These are phyloP conservation scores for Gila robusta DNA, from an alignment of 2,797 vertebrate genomes.

Conservation along the genomic window DNA sequence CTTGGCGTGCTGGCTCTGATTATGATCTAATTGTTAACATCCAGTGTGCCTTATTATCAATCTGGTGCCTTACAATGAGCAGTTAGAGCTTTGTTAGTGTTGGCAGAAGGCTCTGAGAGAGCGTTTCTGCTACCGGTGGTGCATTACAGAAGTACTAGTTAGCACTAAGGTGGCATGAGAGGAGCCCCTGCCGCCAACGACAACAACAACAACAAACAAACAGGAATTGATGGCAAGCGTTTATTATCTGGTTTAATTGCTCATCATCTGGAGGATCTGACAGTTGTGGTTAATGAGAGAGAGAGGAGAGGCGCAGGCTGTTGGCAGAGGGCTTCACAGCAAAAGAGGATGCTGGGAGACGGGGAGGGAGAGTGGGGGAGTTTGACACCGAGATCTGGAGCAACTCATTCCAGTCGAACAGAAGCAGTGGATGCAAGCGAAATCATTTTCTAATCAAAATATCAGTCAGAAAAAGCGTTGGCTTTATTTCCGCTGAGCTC, in stretches of 20 bases:
- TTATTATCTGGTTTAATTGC: constrained; percentile 90
- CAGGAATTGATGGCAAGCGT: constrained; percentile 86
- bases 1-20: constrained; percentile 89
- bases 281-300: constrained; percentile 89
- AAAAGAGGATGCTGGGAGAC: constrained; percentile 31
- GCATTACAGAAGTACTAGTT: constrained; percentile 85
- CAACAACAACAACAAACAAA: constrained; percentile 78
- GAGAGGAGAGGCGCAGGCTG: constrained; percentile 76
- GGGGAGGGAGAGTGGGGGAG: constrained; percentile 12
- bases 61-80: constrained; percentile 68
- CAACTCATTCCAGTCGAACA: constrained; percentile 65
- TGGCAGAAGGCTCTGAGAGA: constrained; percentile 70
- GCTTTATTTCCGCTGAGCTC: constrained; percentile 62
- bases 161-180: constrained; percentile 82
- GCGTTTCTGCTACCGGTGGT: constrained; percentile 70
- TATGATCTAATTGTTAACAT: constrained; percentile 92
- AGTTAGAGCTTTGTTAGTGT: constrained; percentile 74
- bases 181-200: constrained; percentile 72
- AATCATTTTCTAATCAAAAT: constrained; percentile 67
- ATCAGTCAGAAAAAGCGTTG: constrained; percentile 48
- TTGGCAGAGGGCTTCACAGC: constrained; percentile 77
- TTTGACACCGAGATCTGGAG: constrained; percentile 59
- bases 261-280: constrained; percentile 88
- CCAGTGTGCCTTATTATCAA: constrained; percentile 76
- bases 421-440: constrained; percentile 59